phyloP scores from a whole-genome alignment of 1,140 invertebrate species.

The Phortica variegata region DNA sequence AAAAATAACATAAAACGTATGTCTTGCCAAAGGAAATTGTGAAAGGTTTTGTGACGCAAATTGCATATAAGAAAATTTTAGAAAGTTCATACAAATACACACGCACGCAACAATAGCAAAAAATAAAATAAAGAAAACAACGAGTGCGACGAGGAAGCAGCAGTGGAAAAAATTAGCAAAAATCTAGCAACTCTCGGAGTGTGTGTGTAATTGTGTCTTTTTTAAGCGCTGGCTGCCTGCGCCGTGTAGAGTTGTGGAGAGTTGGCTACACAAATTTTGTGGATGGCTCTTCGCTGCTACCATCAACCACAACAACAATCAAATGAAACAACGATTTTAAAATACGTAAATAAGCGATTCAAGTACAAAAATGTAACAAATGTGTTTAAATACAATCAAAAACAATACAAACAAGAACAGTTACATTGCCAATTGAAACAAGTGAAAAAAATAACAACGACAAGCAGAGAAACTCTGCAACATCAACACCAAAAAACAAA shows the following conservation, averaged over 20 bases:
- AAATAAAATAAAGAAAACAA: slow-evolving; percentile 14
- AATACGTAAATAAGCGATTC: slow-evolving; percentile 20
- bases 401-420: slow-evolving; percentile 20
- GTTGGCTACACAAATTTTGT: slow-evolving; percentile 37
- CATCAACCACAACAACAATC: slow-evolving; percentile 22
- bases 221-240: slow-evolving; percentile 13
- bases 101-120: slow-evolving; percentile 33
- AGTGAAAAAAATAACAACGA: slow-evolving; percentile 32
- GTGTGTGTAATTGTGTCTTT: slow-evolving; percentile 40
- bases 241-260: slow-evolving; percentile 27
- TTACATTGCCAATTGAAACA: slow-evolving; percentile 51
- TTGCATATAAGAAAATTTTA: slow-evolving; percentile 13
- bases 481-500: slow-evolving; percentile 8
- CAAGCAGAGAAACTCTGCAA: too few species aligned
- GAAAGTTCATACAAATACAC: slow-evolving; percentile 10
- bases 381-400: not conserved
- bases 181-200: slow-evolving; percentile 8
- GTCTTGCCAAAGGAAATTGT: slow-evolving; percentile 14
- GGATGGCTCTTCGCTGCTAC: slow-evolving; percentile 42
- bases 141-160: too few species aligned
- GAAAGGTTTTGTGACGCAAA: slow-evolving; percentile 27
- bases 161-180: too few species aligned
- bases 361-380: slow-evolving; percentile 13
- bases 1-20: slow-evolving; percentile 12
- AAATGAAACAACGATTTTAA: slow-evolving; percentile 23